A percentile compares a stretch with the other conserved stretches of the same genome.
phyloP scores from a whole-genome alignment of 2,113 vertebrate genomes.

The Synodontis membranacea region DNA sequence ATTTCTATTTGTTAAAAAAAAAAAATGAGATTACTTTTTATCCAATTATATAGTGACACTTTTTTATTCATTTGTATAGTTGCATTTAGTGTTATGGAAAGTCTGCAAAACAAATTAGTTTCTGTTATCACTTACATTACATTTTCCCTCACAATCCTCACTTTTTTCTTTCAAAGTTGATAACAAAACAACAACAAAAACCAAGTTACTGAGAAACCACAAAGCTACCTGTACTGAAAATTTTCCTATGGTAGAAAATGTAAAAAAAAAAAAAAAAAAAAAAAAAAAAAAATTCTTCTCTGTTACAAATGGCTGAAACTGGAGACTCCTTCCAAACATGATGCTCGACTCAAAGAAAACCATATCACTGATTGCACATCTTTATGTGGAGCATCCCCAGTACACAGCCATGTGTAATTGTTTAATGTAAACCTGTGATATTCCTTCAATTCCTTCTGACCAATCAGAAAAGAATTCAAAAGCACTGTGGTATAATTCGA shows the following conservation, averaged over 20 bases:
- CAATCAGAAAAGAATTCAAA: not conserved
- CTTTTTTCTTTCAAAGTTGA: not conserved
- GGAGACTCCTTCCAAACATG: not conserved
- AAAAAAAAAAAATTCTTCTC: not conserved
- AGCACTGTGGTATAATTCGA: not conserved
- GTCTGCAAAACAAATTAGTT: not conserved
- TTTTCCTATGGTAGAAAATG: not conserved
- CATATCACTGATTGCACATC: not conserved
- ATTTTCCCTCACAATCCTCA: not conserved
- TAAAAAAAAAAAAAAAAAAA: not conserved
- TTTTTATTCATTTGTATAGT: not conserved
- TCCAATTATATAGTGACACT: not conserved
- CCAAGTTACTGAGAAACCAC: not conserved
- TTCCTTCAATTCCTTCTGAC: not conserved
- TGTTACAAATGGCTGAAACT: not conserved
- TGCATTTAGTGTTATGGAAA: not conserved
- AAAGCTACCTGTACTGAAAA: not conserved
- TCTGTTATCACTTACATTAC: not conserved
- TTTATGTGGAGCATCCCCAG: not conserved
- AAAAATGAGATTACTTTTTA: not conserved
- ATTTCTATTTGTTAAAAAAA: not conserved
- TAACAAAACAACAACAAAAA: not conserved
- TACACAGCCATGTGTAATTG: not conserved
- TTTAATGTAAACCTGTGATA: not conserved
- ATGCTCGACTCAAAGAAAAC: not conserved